phyloP scores from a whole-genome alignment of 2,113 vertebrate genomes.

The Solenodon paradoxus region DNA sequence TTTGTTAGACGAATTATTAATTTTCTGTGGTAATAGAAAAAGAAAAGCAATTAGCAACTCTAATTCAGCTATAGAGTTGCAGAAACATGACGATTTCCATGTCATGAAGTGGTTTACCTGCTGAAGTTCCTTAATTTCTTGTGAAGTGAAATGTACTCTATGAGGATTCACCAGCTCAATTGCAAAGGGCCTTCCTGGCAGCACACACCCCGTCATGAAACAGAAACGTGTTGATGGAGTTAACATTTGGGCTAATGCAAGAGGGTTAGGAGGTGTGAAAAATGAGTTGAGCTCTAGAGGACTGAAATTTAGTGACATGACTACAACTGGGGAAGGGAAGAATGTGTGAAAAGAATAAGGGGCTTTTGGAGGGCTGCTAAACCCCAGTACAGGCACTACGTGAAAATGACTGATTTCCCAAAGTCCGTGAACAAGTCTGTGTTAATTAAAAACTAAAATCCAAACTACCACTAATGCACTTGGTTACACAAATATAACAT shows the following conservation, averaged over 20 bases:
- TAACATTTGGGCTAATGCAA: constrained; percentile 60
- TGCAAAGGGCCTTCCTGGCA: constrained; percentile 96
- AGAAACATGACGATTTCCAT: constrained; percentile 2
- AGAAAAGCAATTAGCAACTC: constrained; percentile 67
- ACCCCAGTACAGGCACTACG: constrained; percentile 60
- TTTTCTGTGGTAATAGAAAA: constrained; percentile 83
- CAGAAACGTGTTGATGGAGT: constrained; percentile 78
- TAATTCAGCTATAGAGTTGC: constrained; percentile 43
- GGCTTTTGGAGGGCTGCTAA: constrained; percentile 67
- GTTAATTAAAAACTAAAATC: constrained; percentile 81
- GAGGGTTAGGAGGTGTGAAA: constrained; percentile 76
- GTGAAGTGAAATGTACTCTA: constrained; percentile 82
- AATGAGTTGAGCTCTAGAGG: constrained; percentile 22
- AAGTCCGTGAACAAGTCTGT: constrained; percentile 73
- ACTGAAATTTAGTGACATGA: constrained; percentile 59
- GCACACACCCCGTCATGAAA: constrained; percentile 70
- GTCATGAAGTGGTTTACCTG: constrained; percentile 85
- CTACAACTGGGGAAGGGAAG: constrained; percentile 48
- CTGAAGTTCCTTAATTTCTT: constrained; percentile 91
- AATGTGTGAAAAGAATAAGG: constrained; percentile 73
- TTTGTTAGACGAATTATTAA: constrained; percentile 94
- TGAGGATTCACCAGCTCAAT: constrained; percentile 96
- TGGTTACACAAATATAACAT: constrained; percentile 44
- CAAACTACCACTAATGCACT: constrained; percentile 74
- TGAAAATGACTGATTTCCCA: constrained; percentile 75